Base-by-base conservation (phyloP, 2,797 vertebrate genomes). In the Picus viridis region DNA sequence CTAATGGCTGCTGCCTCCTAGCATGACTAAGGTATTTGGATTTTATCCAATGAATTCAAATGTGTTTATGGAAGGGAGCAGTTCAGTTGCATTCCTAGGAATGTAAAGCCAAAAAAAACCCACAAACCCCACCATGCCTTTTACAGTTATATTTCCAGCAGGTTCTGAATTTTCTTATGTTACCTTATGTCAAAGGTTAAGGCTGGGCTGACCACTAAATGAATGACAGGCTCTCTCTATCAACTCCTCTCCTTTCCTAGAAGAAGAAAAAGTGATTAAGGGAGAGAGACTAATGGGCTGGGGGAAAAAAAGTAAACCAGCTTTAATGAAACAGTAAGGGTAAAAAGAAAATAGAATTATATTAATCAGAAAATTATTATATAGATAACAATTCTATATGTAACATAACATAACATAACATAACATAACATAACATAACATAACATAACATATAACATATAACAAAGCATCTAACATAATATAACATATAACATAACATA, bases 11-110 rank as follows among this genome's bases (percentile, higher is more conserved):
- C 79, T 94, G 70, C 75, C 58, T 87, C 72, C 49, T 68, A 64
- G 65, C 73, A 83, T 93, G 89, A 96, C 87, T 93, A 92, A 95
- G 87, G 54, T 16, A 27, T 64, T 68, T 94, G 89, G 81, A 84
- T 70, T 89, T 89, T 85, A 18, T 88, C 89, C 89, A 92, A 12
- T 49, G 30, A 72, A 59, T 94, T 93, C 36, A 95, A 59, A 88
- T 54, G 67, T 63, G 29, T 86, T 83, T 77, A 54, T 36, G 29
- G 41, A 56, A 93, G 36, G 43, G 36, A 72, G 77, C 34, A 57
- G 47, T 67, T 85, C 30, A 29, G 0, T 34, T 68, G 16, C 58
- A 49, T 83, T 73, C 49, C 77, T 68, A 49, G 24, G 43, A 61
- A 36, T 32, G 15, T 6, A n/a, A 78, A 16, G 45, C 18, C 71